phyloP scores from a whole-genome alignment of 2,888 invertebrate species.

The Hirtodrosophila alboralis region DNA sequence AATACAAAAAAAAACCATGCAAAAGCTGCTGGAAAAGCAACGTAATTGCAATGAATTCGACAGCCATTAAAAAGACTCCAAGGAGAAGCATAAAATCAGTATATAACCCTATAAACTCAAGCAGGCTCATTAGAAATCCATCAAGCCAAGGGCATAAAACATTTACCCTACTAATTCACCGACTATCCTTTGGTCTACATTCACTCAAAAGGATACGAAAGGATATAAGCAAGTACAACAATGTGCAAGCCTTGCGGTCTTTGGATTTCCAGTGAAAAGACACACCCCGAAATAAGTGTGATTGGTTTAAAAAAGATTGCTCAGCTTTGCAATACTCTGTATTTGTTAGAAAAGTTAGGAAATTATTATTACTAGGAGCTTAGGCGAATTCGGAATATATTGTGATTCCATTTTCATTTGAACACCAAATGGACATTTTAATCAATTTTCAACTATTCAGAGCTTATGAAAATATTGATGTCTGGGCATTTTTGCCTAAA shows the following conservation, averaged over 20 bases:
- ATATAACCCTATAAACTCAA: conserved; percentile 12
- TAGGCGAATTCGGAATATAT: no score
- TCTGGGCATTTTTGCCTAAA: no score
- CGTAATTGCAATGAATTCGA: conserved; percentile 13
- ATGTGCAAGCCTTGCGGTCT: conserved; percentile 29
- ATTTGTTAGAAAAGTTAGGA: background rate
- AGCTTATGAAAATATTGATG: no score
- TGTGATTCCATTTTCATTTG: no score
- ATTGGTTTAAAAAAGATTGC: background rate
- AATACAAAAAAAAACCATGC: conserved; percentile 21
- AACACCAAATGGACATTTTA: no score
- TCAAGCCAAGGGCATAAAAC: conserved; percentile 16
- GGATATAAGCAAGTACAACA: conserved; percentile 13
- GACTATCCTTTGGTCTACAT: conserved; percentile 15
- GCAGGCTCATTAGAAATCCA: conserved; percentile 44
- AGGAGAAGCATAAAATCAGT: conserved; percentile 3
- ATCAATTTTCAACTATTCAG: no score
- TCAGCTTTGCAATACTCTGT: conserved; percentile 3
- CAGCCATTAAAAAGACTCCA: background rate
- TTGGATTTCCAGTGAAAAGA: conserved; percentile 3
- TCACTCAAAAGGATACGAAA: conserved; percentile 20
- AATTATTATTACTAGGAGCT: no score
- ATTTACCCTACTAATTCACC: conserved; percentile 2
- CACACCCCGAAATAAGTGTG: conserved; percentile 37
- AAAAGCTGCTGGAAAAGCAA: background rate